Percentiles rank a stretch among this genome's conserved stretches.
Conservation (phyloP, 2,113 vertebrate species). For the Manacus vitellinus region DNA sequence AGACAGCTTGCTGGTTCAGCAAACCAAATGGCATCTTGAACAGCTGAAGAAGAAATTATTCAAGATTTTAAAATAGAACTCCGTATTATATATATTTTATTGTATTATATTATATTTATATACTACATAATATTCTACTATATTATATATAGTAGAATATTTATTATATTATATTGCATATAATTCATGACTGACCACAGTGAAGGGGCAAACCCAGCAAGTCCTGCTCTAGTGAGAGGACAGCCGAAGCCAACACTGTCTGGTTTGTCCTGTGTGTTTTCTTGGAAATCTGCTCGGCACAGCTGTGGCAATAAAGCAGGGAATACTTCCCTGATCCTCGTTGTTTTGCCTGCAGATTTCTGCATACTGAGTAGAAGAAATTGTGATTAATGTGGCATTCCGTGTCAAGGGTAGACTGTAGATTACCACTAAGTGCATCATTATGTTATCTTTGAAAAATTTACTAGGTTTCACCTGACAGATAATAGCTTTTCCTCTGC, state of each 20-base stretch:
- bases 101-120: not conserved
- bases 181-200: not conserved
- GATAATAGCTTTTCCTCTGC: slow-evolving; percentile 45
- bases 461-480: slow-evolving; percentile 59
- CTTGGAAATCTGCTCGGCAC: slow-evolving; percentile 56
- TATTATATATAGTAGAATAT: not conserved
- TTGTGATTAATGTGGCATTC: slow-evolving; percentile 59
- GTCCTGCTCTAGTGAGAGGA: slow-evolving; percentile 17
- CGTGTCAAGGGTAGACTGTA: slow-evolving; percentile 16
- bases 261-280: slow-evolving; percentile 7
- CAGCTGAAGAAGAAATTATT: not conserved
- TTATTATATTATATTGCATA: not conserved
- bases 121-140: not conserved
- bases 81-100: not conserved
- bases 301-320: slow-evolving; percentile 67
- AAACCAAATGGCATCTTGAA: not conserved
- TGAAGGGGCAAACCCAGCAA: not conserved
- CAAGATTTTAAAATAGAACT: not conserved
- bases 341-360: slow-evolving; percentile 51
- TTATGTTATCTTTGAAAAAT: slow-evolving; percentile 70
- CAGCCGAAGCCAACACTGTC: slow-evolving; percentile 27
- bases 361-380: slow-evolving; percentile 45
- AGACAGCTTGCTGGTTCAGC: not conserved
- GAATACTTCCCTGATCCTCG: slow-evolving; percentile 46
- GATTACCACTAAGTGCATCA: slow-evolving; percentile 61